Base-by-base conservation (phyloP, 1,140 invertebrate species). In the Cyclargus thomasi region DNA sequence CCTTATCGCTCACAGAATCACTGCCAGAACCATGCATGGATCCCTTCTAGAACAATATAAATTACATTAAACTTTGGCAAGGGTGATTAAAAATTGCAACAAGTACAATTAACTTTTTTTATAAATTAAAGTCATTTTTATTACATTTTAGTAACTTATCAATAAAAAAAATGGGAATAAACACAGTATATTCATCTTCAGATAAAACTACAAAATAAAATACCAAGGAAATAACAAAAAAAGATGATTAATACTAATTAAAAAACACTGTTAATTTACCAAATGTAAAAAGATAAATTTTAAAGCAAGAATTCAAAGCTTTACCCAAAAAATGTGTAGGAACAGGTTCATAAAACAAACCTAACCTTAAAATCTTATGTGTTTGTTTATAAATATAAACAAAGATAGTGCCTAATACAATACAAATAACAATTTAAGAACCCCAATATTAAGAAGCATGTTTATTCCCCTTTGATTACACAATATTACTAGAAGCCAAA, bases 1-100 rank as follows among this genome's bases (percentile, higher is more conserved):
- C 84, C 75, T 91, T 91, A 29, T 93, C 92, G 88, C 93, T 94
- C 63, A 92, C 91, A 72, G 93, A 94, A 80, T 93, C 93, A 84
- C 93, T 94, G 74, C 91, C 92, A 76, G 93, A 93, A 86, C 93
- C 93, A 81, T 92, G 91, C 78, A 92, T 92, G 72, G 85, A 91
- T 66, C 90, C 92, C 82, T 92, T 93, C 93, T 94, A 85, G 73
- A 93, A 93, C 65, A 75, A 72, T 76, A 64, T 74, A 72, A 53
- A 14, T 16, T 47, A 14, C 14, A 53, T 35, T 55, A 53, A 21
- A 64, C 39, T 16, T 29, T 29, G 29, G 29, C 29, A 29, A n/a
- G n/a, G n/a, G n/a, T n/a, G n/a, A n/a, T n/a, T n/a, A n/a, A n/a
- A n/a, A n/a, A n/a, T n/a, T n/a, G n/a, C n/a, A n/a, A n/a, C n/a